Conservation (phyloP, 2,797 vertebrate species). For the Eulemur rubriventer region DNA sequence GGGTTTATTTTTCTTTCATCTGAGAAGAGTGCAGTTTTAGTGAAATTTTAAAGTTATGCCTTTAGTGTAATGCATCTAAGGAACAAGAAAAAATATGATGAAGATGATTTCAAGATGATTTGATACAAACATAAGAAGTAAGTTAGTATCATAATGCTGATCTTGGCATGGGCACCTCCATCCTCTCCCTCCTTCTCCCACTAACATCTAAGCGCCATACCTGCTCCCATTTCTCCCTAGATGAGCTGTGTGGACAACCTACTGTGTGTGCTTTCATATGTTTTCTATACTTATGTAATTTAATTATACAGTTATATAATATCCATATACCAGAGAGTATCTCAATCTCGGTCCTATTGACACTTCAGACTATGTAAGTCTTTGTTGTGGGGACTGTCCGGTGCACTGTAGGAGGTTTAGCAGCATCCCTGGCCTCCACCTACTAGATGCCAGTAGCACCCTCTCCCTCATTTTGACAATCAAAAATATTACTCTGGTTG, state of each 20-base stretch:
- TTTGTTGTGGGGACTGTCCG: not conserved
- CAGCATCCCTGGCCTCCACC: not conserved
- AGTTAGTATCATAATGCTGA: not conserved
- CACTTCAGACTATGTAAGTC: not conserved
- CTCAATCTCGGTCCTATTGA: not conserved
- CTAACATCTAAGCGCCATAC: too few species aligned
- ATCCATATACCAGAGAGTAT: accelerated
- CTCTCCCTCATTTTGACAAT: too few species aligned
- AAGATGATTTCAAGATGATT: not conserved
- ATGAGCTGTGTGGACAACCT: not conserved
- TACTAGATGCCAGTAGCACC: not conserved
- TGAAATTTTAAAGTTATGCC: not conserved
- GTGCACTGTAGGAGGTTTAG: accelerated
- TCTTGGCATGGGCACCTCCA: too few species aligned
- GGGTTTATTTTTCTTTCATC: not conserved
- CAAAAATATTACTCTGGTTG: not conserved
- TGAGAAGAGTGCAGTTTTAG: not conserved
- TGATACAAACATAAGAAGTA: not conserved
- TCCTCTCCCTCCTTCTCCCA: not conserved
- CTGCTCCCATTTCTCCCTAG: not conserved
- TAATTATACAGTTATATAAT: not conserved
- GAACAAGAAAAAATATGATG: not conserved
- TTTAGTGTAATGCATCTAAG: not conserved
- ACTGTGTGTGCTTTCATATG: accelerated
- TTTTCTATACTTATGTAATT: not conserved